Percentiles rank a stretch among this genome's conserved stretches.
Conservation (phyloP, 2,113 vertebrate genomes). For the Acanthisitta chloris region DNA sequence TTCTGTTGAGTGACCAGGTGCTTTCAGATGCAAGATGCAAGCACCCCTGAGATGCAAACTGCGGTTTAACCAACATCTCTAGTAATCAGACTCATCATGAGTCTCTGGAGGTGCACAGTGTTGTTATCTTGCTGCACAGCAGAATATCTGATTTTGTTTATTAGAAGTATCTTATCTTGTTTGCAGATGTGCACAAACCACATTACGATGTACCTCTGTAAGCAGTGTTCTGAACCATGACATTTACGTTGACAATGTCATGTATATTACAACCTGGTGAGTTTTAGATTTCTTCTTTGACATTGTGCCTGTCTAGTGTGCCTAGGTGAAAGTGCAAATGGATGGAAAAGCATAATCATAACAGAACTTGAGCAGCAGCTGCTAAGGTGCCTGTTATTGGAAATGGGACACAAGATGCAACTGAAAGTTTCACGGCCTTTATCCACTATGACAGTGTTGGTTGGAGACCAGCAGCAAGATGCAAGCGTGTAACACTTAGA, state of each 20-base stretch:
- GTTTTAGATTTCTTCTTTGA: not conserved
- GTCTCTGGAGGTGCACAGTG: not conserved
- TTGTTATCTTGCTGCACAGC: not conserved
- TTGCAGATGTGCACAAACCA: fast-evolving
- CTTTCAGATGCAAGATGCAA: not conserved
- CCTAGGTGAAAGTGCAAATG: not conserved
- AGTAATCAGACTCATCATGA: not conserved
- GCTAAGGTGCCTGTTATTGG: not conserved
- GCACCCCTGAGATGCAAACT: not conserved
- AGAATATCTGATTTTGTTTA: not conserved
- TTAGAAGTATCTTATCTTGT: not conserved
- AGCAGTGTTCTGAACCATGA: not conserved
- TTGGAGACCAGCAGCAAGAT: not conserved
- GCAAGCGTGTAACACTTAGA: not conserved
- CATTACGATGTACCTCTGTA: not conserved
- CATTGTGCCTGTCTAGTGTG: not conserved
- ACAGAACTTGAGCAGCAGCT: not conserved
- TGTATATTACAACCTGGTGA: not conserved
- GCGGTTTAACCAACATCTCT: not conserved
- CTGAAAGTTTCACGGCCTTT: not conserved
- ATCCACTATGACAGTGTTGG: not conserved
- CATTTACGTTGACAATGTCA: not conserved
- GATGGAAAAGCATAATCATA: not conserved
- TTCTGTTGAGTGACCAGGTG: not conserved
- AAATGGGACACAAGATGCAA: not conserved